phyloP scores from a whole-genome alignment of 2,888 invertebrate genomes.

The Cheilosia variabilis region DNA sequence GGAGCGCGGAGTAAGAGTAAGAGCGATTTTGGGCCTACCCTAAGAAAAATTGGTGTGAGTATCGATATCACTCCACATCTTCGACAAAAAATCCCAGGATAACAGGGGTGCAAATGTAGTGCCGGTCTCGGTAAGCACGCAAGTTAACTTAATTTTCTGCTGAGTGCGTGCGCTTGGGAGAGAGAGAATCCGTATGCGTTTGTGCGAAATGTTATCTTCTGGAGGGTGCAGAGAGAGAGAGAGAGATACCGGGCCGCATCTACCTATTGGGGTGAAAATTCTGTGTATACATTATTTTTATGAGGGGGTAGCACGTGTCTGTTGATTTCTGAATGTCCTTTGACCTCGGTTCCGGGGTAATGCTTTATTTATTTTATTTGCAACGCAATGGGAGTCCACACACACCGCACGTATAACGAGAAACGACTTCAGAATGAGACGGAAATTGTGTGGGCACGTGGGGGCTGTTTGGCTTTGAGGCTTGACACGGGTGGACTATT shows the following conservation, averaged over 20 bases:
- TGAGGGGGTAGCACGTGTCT: conserved; percentile 59
- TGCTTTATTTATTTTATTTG: conserved; percentile 43
- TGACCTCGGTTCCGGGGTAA: conserved; percentile 41
- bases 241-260: background rate
- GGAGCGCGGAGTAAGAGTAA: background rate
- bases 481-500: too few relatives aligned
- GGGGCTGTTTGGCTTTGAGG: too few relatives aligned
- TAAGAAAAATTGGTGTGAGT: conserved; percentile 46
- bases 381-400: background rate
- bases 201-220: conserved; percentile 10
- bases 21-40: conserved; percentile 31
- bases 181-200: background rate
- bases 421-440: too few relatives aligned
- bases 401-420: too few relatives aligned
- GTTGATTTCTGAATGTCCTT: conserved; percentile 48
- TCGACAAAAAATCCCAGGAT: conserved; percentile 1
- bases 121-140: conserved; percentile 5
- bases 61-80: conserved; percentile 6
- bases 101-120: conserved; percentile 13
- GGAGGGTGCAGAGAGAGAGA: background rate
- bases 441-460: too few relatives aligned
- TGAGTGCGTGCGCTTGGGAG: conserved; percentile 5
- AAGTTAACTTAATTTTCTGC: conserved; percentile 14
- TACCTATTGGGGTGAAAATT: background rate
- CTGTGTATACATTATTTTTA: background rate